A percentile compares a stretch with the other conserved stretches of the same genome.
Evolutionary conservation across 1,140 invertebrate genomes (phyloP).

Genomic region (Papilio aristodemus): DNA sequence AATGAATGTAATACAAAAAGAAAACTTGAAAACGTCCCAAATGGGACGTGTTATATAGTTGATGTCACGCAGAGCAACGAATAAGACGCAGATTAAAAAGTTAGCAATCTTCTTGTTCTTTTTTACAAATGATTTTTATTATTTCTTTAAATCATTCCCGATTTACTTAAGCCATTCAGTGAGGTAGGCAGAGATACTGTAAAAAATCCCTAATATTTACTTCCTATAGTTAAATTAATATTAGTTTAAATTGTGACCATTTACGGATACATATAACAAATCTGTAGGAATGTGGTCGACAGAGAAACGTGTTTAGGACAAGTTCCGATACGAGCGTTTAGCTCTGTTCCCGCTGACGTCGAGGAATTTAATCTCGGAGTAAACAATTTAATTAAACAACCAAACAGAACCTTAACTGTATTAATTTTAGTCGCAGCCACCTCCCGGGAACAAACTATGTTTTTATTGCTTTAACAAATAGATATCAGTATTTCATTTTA

Average conservation of each 20-base stretch:
- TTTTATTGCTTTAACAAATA: neutral
- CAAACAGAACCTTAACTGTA: neutral
- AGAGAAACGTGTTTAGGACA: conserved; percentile 17
- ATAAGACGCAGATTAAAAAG: too few relatives aligned
- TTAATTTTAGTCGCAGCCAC: neutral
- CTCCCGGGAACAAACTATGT: neutral
- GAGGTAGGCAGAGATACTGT: too few relatives aligned
- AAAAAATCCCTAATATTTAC: neutral
- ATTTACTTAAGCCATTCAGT: too few relatives aligned
- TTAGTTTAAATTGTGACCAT: conserved; percentile 13
- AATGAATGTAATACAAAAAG: neutral
- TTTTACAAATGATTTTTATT: too few relatives aligned
- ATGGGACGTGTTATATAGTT: too few relatives aligned
- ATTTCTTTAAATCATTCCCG: too few relatives aligned
- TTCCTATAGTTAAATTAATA: neutral
- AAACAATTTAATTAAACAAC: conserved; percentile 30
- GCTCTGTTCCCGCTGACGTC: neutral
- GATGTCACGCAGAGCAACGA: too few relatives aligned
- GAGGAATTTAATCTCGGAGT: conserved; percentile 27
- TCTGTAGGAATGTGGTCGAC: conserved; percentile 22
- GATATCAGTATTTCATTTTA: neutral
- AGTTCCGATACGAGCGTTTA: conserved; percentile 18
- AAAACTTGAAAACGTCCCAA: too few relatives aligned
- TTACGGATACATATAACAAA: neutral
- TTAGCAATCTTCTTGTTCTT: too few relatives aligned